Conservation (phyloP, 2,888 invertebrate species). For the Chymomyza fuscimana region DNA sequence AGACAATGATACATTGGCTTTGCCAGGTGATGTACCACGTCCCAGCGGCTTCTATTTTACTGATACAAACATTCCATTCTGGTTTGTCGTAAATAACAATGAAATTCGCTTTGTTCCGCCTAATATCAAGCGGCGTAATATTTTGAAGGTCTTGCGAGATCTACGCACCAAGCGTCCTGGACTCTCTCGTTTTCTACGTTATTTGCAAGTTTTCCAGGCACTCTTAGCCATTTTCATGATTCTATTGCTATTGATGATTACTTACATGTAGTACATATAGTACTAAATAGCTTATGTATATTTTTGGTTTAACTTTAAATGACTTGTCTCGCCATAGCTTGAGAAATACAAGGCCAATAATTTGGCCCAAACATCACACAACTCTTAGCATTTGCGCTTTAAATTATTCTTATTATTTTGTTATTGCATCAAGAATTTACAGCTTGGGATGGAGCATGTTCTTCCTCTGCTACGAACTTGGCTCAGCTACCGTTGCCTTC, state of each 20-base stretch:
- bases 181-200: too few relatives aligned
- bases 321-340: too few relatives aligned
- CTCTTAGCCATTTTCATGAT: too few relatives aligned
- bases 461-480: background rate
- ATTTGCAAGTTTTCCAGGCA: too few relatives aligned
- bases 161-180: too few relatives aligned
- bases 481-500: background rate
- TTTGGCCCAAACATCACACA: background rate
- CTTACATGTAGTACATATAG: too few relatives aligned
- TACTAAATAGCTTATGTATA: too few relatives aligned
- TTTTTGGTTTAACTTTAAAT: too few relatives aligned
- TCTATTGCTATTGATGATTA: too few relatives aligned
- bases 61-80: background rate
- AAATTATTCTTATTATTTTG: slow-evolving; percentile 12
- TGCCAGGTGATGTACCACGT: slow-evolving; percentile 45
- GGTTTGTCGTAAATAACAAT: slow-evolving; percentile 39
- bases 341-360: background rate
- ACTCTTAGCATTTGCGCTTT: slow-evolving; percentile 3
- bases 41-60: slow-evolving; percentile 42
- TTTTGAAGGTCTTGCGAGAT: too few relatives aligned
- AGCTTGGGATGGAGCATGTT: background rate
- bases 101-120: background rate
- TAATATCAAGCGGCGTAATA: too few relatives aligned
- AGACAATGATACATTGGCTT: slow-evolving; percentile 11
- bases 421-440: slow-evolving; percentile 3